These are phyloP conservation scores for Chaetodon auriga DNA, from an alignment of 2,113 vertebrate genomes.

Conservation along the genomic window DNA sequence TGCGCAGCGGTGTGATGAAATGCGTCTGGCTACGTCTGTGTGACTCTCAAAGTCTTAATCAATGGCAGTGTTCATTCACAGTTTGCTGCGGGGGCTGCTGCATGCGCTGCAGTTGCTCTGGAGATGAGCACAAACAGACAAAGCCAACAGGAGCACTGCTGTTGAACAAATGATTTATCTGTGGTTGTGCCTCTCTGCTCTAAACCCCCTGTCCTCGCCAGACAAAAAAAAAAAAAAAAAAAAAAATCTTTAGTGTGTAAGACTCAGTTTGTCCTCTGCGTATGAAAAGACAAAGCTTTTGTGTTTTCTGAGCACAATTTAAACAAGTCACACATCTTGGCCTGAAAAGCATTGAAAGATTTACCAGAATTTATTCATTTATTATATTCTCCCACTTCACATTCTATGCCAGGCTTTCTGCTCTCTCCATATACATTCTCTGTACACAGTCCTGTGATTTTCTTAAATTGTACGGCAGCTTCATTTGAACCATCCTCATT, in stretches of 20 bases:
- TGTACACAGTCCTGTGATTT: no score
- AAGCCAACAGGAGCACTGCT: slow-evolving; percentile 27
- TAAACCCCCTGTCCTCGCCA: neutral
- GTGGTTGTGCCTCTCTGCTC: neutral
- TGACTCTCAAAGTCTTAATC: neutral
- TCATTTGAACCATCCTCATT: neutral
- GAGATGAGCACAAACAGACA: slow-evolving; percentile 65
- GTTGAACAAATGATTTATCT: slow-evolving; percentile 37
- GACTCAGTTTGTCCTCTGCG: neutral
- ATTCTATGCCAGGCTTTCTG: neutral
- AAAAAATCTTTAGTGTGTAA: neutral
- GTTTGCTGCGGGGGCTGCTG: slow-evolving; percentile 32
- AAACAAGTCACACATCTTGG: neutral
- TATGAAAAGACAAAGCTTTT: neutral
- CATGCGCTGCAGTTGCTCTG: slow-evolving; percentile 54
- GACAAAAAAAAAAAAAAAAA: slow-evolving; percentile 17
- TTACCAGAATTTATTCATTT: neutral
- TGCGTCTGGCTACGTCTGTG: neutral
- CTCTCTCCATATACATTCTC: neutral
- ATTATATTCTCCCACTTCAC: neutral
- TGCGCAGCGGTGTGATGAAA: slow-evolving; percentile 49
- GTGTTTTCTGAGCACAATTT: neutral
- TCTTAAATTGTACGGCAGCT: no score
- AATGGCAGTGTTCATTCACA: slow-evolving; percentile 37
- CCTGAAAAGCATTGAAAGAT: neutral